Evolutionary conservation across 2,113 vertebrate genomes (phyloP).

Genomic region (Phaethon lepturus): DNA sequence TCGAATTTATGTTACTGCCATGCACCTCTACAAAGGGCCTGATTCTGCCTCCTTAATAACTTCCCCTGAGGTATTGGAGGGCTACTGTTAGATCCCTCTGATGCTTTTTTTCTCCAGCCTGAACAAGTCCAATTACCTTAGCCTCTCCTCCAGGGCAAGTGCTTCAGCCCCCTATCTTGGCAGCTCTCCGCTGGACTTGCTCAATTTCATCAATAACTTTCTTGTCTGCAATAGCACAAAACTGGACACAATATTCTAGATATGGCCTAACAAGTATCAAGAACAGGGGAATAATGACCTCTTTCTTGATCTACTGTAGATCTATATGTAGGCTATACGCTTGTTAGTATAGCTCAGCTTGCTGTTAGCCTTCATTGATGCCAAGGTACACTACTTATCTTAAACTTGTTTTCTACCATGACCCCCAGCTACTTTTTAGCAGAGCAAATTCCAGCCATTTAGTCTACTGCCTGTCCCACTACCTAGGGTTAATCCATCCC

Average conservation of each 20-base stretch:
- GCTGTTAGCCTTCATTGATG: background rate
- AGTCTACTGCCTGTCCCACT: background rate
- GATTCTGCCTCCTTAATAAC: background rate
- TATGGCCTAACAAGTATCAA: background rate
- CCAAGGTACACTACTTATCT: background rate
- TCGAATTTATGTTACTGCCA: background rate
- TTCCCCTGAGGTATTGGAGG: background rate
- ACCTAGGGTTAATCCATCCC: background rate
- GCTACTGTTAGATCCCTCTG: background rate
- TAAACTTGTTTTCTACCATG: background rate
- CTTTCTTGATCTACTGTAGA: background rate
- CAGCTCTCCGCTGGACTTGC: background rate
- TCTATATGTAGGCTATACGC: background rate
- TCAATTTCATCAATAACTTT: background rate
- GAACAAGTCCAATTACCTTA: background rate
- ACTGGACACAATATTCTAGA: background rate
- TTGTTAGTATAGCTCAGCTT: background rate
- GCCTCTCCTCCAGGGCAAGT: background rate
- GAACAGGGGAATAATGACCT: background rate
- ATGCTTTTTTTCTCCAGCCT: background rate
- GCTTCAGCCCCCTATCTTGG: background rate
- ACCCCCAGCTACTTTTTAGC: background rate
- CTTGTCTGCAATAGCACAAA: background rate
- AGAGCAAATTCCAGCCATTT: background rate
- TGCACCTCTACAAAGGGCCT: background rate